phyloP scores from a whole-genome alignment of 2,888 invertebrate species.

The Atrina japonica region DNA sequence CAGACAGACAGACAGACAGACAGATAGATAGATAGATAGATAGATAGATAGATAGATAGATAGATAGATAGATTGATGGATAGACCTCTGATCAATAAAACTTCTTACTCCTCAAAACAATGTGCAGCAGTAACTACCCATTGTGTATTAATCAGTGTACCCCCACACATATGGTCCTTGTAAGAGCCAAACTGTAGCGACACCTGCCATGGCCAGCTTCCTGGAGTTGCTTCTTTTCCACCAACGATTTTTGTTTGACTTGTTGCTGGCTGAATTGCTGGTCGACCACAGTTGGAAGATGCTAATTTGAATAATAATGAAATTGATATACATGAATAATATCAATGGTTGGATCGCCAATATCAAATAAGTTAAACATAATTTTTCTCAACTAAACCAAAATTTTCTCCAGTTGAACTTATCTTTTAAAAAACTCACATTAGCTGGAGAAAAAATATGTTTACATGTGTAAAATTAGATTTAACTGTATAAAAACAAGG shows the following conservation, averaged over 20 bases:
- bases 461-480: too few relatives aligned
- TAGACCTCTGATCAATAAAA: too few relatives aligned
- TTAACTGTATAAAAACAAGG: too few relatives aligned
- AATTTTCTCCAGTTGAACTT: too few relatives aligned
- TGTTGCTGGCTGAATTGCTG: conserved; percentile 55
- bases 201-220: conserved; percentile 79
- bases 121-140: conserved; percentile 73
- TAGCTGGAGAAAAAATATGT: too few relatives aligned
- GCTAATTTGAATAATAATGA: neutral
- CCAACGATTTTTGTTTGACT: conserved; percentile 73
- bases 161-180: conserved; percentile 69
- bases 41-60: too few relatives aligned
- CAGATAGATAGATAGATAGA: too few relatives aligned
- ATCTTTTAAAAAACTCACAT: too few relatives aligned
- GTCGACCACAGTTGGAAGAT: conserved; percentile 54
- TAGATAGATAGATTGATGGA: too few relatives aligned
- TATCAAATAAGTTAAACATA: neutral
- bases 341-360: too few relatives aligned
- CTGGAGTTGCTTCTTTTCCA: conserved; percentile 74
- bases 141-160: conserved; percentile 59
- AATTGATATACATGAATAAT: neutral
- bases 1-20: too few relatives aligned
- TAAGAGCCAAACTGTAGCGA: conserved; percentile 68
- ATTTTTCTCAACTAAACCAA: too few relatives aligned
- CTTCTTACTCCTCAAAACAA: conserved; percentile 68